Evolutionary conservation across 64 coral and sea anemone genomes (phyloP).

Genomic region (Stylophora pistillata): DNA sequence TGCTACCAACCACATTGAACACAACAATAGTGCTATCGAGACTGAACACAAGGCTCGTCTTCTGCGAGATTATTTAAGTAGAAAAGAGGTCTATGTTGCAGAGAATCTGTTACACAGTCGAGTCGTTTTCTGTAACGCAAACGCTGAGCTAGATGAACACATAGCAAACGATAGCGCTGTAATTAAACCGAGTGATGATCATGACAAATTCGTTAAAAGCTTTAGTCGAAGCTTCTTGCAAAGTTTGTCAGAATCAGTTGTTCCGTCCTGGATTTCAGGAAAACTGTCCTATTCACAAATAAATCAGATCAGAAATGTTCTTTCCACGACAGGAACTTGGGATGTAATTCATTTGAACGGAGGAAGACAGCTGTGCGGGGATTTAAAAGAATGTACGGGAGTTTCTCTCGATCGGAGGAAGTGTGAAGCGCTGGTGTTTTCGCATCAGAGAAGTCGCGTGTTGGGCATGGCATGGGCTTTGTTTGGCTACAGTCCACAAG

Average conservation of each 20-base stretch:
- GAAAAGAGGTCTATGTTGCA: conserved; percentile 61
- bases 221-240: conserved; percentile 80
- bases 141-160: conserved; percentile 60
- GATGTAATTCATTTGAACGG: conserved; percentile 92
- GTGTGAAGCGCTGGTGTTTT: conserved; percentile 77
- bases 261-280: conserved; percentile 79
- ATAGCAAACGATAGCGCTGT: conserved; percentile 78
- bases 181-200: conserved; percentile 37
- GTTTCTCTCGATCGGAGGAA: conserved; percentile 85
- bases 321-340: conserved; percentile 83
- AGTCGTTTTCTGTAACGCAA: conserved; percentile 90
- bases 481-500: conserved; percentile 81
- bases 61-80: conserved; percentile 78
- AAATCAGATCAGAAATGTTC: conserved; percentile 33
- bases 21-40: conserved; percentile 71
- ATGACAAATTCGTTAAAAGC: conserved; percentile 73
- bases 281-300: conserved; percentile 60
- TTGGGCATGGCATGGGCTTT: conserved; percentile 80
- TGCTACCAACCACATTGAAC: conserved; percentile 83
- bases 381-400: conserved; percentile 76
- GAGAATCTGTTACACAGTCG: conserved; percentile 65
- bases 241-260: conserved; percentile 54
- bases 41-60: conserved; percentile 71
- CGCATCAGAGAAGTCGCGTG: conserved; percentile 79
- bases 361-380: conserved; percentile 85